phyloP scores from a whole-genome alignment of 2,888 invertebrate genomes.

The Dioctria rufipes region DNA sequence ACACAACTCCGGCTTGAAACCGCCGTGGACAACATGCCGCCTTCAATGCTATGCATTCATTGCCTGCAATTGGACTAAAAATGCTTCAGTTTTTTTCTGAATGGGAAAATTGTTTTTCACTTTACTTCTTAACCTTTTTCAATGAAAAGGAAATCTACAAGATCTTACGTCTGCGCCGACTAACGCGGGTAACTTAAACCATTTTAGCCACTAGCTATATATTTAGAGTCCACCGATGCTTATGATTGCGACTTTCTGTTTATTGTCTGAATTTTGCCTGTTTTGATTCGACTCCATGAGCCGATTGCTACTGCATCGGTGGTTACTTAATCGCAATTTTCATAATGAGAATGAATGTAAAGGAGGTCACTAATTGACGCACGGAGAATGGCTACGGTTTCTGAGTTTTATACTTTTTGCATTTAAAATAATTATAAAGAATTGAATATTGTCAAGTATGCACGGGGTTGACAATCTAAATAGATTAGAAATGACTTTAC shows the following conservation, averaged over 20 bases:
- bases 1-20: slow-evolving; percentile 25
- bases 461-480: no score
- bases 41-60: slow-evolving; percentile 21
- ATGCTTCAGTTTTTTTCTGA: slow-evolving; percentile 31
- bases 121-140: slow-evolving; percentile 39
- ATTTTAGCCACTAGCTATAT: slow-evolving; percentile 6
- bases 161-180: slow-evolving; percentile 12
- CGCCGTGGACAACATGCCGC: slow-evolving; percentile 33
- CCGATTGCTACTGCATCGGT: slow-evolving; percentile 10
- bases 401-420: no score
- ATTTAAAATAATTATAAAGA: no score
- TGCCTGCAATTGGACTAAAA: slow-evolving; percentile 15
- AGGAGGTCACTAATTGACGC: slow-evolving; percentile 25
- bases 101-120: slow-evolving; percentile 42
- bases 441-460: no score
- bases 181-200: neutral
- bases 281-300: neutral
- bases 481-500: no score
- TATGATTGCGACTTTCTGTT: slow-evolving; percentile 21
- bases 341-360: slow-evolving; percentile 24
- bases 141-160: slow-evolving; percentile 37
- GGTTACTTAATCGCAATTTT: slow-evolving; percentile 41
- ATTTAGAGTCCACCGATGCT: neutral
- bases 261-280: slow-evolving; percentile 28
- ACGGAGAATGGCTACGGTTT: neutral